Percentiles rank a stretch among this genome's conserved stretches.
Conservation (phyloP, 1,140 invertebrate species). For the Drosophila takahashii region DNA sequence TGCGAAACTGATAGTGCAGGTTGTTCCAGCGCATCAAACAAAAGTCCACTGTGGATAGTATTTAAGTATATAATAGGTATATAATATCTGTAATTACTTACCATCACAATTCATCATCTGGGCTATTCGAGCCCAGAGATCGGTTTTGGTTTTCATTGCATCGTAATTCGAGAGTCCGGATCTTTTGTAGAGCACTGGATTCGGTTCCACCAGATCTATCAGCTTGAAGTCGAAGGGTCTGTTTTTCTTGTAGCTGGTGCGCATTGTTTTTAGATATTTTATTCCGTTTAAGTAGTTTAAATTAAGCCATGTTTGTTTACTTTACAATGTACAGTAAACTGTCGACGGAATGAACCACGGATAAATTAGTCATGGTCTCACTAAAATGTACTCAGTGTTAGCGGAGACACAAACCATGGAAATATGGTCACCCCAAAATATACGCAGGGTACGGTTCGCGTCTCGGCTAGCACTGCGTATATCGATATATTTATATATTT, state of each 20-base stretch:
- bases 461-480: no score
- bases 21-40: slow-evolving; percentile 82
- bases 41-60: slow-evolving; percentile 53
- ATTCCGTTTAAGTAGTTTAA: neutral
- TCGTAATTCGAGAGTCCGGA: slow-evolving; percentile 73
- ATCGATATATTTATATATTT: no score
- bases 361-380: no score
- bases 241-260: slow-evolving; percentile 81
- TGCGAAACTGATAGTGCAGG: slow-evolving; percentile 69
- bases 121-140: slow-evolving; percentile 71
- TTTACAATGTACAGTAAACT: neutral
- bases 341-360: neutral
- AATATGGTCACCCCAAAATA: no score
- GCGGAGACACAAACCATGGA: no score
- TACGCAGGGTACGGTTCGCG: no score
- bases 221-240: slow-evolving; percentile 81
- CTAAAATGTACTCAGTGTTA: no score
- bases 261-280: slow-evolving; percentile 28
- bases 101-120: slow-evolving; percentile 60
- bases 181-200: slow-evolving; percentile 66
- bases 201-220: slow-evolving; percentile 71
- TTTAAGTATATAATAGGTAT: no score
- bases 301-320: slow-evolving; percentile 19
- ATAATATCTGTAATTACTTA: slow-evolving; percentile 4
- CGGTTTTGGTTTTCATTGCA: slow-evolving; percentile 74